Base-by-base conservation (phyloP, 2,888 invertebrate genomes). In the Venusia cambrica region DNA sequence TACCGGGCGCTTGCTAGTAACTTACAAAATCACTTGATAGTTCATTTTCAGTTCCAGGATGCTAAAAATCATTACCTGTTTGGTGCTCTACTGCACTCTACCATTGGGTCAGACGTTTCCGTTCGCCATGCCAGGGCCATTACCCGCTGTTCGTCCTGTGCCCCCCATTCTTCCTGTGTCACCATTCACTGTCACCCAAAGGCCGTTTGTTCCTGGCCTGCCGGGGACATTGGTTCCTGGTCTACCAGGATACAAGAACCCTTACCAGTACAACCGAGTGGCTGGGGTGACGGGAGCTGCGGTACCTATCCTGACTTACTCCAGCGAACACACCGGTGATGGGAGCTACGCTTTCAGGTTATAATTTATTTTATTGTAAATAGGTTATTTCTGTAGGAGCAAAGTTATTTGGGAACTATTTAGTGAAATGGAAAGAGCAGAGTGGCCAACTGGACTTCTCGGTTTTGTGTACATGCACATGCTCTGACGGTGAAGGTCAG, bases 271-370 rank as follows among this genome's bases (percentile, higher is more conserved):
- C 30, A 70, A 65, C 26, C 52, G 57, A 2, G 46, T 51, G 15
- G 50, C 53, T 1, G 66, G 73, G 10, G 76, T 88, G 13, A 17
- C 39, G 9, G 34, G 65, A 8, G 65, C 78, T 0, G 63, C 73
- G 8, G 76, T 89, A 16, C 90, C 90, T 1, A 90, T 90, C 18
- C 39, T 89, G 15, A 75, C 85, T 2, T 89, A 89, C 52, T 77
- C 80, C 0, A 89, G 83, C 47, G 88, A 89, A 38, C 77, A 89
- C 26, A 88, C 83, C 44, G 78, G 84, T n/a, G 91, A 90, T 62
- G 91, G 91, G 41, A 88, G 89, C 8, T 91, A 91, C 68, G 79
- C 88, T 51, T 90, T 79, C 51, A 85, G 84, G 87, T 87, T 46
- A 35, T 58, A 49, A 29, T 4, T 6, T 38, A 2, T 9, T 20